Percentiles rank a stretch among this genome's conserved stretches.
These are phyloP conservation scores for Macropis europaea DNA, from an alignment of 2,888 invertebrate genomes.

Conservation along the genomic window DNA sequence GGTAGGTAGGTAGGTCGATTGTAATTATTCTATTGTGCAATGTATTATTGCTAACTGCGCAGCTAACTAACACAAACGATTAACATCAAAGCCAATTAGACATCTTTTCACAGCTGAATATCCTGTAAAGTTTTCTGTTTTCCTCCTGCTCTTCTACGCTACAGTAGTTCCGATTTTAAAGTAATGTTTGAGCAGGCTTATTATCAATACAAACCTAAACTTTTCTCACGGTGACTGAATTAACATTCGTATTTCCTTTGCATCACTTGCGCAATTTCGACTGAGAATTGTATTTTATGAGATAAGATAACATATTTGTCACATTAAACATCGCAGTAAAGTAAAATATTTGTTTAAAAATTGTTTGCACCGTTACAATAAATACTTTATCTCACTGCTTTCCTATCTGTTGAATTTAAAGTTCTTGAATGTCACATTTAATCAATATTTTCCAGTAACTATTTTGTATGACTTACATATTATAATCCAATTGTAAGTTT, in stretches of 20 bases:
- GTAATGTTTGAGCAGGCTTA: neutral
- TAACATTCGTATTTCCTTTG: neutral
- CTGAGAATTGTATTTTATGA: too few relatives aligned
- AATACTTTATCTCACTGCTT: too few relatives aligned
- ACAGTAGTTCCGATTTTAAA: slow-evolving; percentile 1
- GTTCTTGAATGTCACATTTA: too few relatives aligned
- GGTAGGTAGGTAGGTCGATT: slow-evolving; percentile 68
- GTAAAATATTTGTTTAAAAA: too few relatives aligned
- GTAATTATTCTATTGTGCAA: slow-evolving; percentile 71
- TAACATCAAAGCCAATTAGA: slow-evolving; percentile 76
- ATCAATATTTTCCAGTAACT: too few relatives aligned
- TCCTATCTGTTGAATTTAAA: too few relatives aligned
- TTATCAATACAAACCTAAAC: neutral
- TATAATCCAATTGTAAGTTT: too few relatives aligned
- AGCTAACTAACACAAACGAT: slow-evolving; percentile 68
- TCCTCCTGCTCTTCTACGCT: slow-evolving; percentile 1
- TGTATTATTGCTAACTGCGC: slow-evolving; percentile 65
- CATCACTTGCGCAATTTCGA: too few relatives aligned
- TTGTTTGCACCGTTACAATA: too few relatives aligned
- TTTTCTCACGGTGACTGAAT: neutral
- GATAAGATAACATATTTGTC: too few relatives aligned
- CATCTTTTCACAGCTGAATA: slow-evolving; percentile 51
- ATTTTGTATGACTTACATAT: too few relatives aligned
- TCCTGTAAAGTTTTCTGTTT: slow-evolving; percentile 22
- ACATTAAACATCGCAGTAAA: too few relatives aligned